A percentile compares a stretch with the other conserved stretches of the same genome.
phyloP scores from a whole-genome alignment of 2,797 vertebrate species.

The Malurus splendens region DNA sequence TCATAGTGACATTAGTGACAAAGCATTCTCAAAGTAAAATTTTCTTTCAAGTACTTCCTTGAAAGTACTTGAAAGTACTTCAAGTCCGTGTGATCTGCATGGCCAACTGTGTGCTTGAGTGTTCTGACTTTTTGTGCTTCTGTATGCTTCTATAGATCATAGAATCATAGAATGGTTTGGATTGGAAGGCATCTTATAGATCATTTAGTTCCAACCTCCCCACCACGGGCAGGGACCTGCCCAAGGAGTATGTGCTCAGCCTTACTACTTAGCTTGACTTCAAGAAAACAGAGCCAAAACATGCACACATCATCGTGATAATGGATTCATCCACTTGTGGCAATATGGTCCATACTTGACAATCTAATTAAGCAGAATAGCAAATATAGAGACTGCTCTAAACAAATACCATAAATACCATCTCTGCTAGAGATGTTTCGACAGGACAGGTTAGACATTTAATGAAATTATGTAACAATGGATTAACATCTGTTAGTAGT shows the following conservation, averaged over 20 bases:
- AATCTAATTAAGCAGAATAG: background rate
- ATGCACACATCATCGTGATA: background rate
- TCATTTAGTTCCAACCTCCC: background rate
- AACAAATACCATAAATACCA: background rate
- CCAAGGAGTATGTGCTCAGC: background rate
- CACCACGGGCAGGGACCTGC: background rate
- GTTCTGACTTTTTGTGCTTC: background rate
- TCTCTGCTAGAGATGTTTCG: background rate
- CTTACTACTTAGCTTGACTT: background rate
- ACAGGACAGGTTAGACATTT: background rate
- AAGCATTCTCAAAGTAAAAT: background rate
- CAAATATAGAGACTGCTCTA: background rate
- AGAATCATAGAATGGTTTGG: background rate
- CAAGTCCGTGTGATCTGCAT: background rate
- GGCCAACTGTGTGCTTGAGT: background rate
- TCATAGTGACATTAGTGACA: background rate
- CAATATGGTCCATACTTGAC: accelerated
- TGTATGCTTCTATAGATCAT: background rate
- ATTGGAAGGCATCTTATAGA: background rate
- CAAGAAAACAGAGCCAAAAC: background rate
- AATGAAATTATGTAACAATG: background rate
- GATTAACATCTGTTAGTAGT: accelerated
- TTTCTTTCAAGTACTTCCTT: background rate
- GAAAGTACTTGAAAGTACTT: background rate
- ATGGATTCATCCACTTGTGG: background rate